Evolutionary conservation across 2,113 vertebrate genomes (phyloP).

Genomic region (Dascyllus trimaculatus): DNA sequence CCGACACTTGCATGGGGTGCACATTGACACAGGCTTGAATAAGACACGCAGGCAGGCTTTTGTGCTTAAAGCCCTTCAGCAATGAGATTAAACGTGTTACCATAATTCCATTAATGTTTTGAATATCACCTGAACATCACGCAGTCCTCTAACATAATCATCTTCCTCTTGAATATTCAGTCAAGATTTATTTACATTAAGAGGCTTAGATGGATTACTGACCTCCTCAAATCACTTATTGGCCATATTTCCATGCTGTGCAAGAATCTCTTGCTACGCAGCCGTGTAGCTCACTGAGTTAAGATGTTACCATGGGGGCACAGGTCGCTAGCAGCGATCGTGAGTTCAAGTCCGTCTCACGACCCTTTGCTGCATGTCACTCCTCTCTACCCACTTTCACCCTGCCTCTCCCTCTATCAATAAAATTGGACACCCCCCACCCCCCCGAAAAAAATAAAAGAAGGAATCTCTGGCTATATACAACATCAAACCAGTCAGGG

Average conservation of each 20-base stretch:
- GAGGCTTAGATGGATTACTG: slow-evolving; percentile 3
- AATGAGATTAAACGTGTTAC: neutral
- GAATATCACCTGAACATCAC: slow-evolving; percentile 13
- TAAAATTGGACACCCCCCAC: too few species aligned
- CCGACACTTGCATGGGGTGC: neutral
- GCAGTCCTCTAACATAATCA: neutral
- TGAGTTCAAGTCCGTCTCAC: too few species aligned
- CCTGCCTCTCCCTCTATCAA: too few species aligned
- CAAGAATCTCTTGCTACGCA: neutral
- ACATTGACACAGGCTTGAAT: neutral
- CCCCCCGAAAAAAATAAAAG: too few species aligned
- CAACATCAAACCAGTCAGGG: neutral
- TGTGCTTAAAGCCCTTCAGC: neutral
- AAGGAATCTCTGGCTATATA: neutral
- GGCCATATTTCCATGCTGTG: too few species aligned
- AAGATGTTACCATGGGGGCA: too few species aligned
- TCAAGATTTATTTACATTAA: slow-evolving; percentile 19
- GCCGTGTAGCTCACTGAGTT: too few species aligned
- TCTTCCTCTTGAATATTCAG: slow-evolving; percentile 21
- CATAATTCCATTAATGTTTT: slow-evolving; percentile 27
- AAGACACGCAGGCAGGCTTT: neutral
- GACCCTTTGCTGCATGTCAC: too few species aligned
- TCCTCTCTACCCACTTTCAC: too few species aligned
- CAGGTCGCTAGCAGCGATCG: too few species aligned
- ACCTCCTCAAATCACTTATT: neutral